These are phyloP conservation scores for Bovichtus diacanthus DNA, from an alignment of 2,797 vertebrate species.

Conservation along the genomic window DNA sequence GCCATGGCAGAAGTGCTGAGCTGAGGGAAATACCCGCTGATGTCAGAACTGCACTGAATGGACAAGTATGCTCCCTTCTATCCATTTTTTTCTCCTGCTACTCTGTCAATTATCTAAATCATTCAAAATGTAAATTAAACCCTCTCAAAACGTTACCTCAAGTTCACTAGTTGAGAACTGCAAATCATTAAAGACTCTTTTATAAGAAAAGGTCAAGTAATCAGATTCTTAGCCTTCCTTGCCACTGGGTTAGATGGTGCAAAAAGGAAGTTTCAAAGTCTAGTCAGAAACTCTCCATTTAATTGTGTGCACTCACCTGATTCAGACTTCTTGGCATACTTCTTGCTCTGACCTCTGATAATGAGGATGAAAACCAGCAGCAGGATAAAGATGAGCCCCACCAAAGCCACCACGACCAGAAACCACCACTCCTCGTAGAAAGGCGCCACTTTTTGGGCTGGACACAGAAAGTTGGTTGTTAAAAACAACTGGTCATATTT, in stretches of 20 bases:
- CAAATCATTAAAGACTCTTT: constrained; percentile 4
- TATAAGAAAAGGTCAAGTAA: background rate
- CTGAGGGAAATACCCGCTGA: constrained; percentile 71
- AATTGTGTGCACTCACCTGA: constrained; percentile 85
- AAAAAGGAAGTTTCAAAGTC: background rate
- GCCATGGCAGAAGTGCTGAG: constrained; percentile 76
- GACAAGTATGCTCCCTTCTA: constrained; percentile 48
- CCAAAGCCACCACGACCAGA: constrained; percentile 96
- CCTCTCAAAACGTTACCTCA: background rate
- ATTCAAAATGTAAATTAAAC: constrained; percentile 21
- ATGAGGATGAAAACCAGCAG: constrained; percentile 97
- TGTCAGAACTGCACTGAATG: constrained; percentile 73
- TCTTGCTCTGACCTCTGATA: constrained; percentile 98
- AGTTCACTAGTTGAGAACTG: constrained; percentile 26
- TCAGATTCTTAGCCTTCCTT: background rate
- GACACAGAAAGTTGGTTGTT: constrained; percentile 39
- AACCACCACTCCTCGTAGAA: constrained; percentile 99
- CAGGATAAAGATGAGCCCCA: constrained; percentile 98
- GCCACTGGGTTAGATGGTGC: background rate
- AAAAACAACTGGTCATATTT: constrained; percentile 11
- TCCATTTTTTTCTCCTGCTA: constrained; percentile 8
- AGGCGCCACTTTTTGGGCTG: constrained; percentile 95
- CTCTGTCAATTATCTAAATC: constrained; percentile 32
- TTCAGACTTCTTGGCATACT: constrained; percentile 95
- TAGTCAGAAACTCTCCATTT: background rate